A percentile compares a stretch with the other conserved stretches of the same genome.
Conservation (phyloP, 2,888 invertebrate species). For the Lathronympha strigana region DNA sequence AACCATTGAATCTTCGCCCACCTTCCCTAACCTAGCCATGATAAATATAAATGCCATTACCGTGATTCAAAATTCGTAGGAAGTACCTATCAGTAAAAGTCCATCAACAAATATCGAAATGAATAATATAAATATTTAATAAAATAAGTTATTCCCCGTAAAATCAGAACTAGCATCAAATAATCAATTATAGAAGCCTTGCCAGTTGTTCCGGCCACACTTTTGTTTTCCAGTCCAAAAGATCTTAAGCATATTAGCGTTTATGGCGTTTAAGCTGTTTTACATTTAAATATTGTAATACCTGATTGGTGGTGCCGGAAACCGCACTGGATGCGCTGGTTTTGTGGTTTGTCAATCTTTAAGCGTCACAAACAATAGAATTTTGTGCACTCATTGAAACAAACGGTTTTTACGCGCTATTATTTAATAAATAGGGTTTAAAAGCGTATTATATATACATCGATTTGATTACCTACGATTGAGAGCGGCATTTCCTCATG, state of each 20-base stretch:
- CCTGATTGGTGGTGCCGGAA: slow-evolving; percentile 31
- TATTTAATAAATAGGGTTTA: too few relatives aligned
- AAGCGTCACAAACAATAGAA: slow-evolving; percentile 5
- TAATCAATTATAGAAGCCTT: slow-evolving; percentile 28
- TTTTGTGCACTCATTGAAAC: too few relatives aligned
- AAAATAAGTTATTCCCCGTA: not conserved
- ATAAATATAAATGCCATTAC: too few relatives aligned
- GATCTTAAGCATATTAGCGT: not conserved
- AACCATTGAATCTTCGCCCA: too few relatives aligned
- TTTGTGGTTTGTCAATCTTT: slow-evolving; percentile 24
- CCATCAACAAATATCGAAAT: too few relatives aligned
- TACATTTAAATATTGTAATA: not conserved
- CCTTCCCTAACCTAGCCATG: too few relatives aligned
- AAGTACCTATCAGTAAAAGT: too few relatives aligned
- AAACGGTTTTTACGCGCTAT: too few relatives aligned
- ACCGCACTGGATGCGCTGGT: slow-evolving; percentile 17
- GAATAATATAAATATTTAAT: not conserved
- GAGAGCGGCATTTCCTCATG: too few relatives aligned
- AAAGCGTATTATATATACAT: too few relatives aligned
- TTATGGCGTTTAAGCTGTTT: not conserved
- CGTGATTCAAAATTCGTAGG: too few relatives aligned
- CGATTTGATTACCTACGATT: too few relatives aligned
- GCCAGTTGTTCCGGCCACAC: slow-evolving; percentile 15
- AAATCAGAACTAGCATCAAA: slow-evolving; percentile 9
- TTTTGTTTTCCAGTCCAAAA: not conserved